Evolutionary conservation across 2,113 vertebrate species (phyloP).

Genomic region (Hemiprocne comata): DNA sequence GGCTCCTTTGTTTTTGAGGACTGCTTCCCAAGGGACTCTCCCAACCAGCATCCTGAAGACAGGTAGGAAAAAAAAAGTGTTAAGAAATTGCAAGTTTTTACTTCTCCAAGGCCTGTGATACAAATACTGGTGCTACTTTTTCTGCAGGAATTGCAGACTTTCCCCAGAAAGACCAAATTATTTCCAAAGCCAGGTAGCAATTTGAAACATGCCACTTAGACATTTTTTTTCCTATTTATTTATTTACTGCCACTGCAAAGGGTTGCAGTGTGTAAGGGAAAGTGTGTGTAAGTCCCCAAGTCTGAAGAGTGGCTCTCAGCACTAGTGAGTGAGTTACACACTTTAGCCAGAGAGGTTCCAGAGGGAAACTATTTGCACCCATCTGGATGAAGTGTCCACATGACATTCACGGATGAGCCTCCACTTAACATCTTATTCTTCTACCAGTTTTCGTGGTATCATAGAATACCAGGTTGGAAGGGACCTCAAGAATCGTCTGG

Average conservation of each 20-base stretch:
- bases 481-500: no score
- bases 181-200: neutral
- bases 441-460: neutral
- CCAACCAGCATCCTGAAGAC: no score
- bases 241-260: neutral
- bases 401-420: neutral
- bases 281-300: neutral
- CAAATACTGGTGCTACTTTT: neutral
- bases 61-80: neutral
- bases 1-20: no score
- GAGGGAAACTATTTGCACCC: neutral
- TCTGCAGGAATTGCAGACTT: neutral
- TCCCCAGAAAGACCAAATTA: neutral
- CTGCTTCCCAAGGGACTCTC: no score
- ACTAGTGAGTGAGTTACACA: neutral
- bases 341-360: neutral
- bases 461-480: no score
- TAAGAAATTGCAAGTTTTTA: neutral
- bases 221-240: neutral
- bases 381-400: neutral
- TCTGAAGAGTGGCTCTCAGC: neutral
- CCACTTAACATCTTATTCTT: neutral
- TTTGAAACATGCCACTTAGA: neutral
- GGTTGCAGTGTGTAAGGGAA: neutral
- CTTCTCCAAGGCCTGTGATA: neutral